phyloP scores from a whole-genome alignment of 2,888 invertebrate species.

The Ophion costatus region DNA sequence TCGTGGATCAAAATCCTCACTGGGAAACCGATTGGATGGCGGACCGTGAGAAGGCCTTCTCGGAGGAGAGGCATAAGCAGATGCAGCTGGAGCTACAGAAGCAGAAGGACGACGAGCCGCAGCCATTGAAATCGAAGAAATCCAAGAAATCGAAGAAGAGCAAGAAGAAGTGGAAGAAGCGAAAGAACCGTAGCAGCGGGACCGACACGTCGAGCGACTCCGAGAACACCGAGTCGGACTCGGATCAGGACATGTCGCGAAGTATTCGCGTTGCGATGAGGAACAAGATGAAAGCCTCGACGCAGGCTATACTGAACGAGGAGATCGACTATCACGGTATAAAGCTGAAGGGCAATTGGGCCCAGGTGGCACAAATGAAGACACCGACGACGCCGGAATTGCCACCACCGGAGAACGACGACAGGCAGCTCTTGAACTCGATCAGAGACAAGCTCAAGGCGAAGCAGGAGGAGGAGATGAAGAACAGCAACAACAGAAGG shows the following conservation, averaged over 20 bases:
- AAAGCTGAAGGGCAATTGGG: slow-evolving; percentile 84
- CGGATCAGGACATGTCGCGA: slow-evolving; percentile 85
- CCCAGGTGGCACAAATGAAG: slow-evolving; percentile 78
- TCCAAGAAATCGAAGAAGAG: slow-evolving; percentile 87
- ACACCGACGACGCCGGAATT: slow-evolving; percentile 71
- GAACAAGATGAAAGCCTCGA: slow-evolving; percentile 85
- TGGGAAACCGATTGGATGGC: slow-evolving; percentile 95
- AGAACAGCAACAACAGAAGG: slow-evolving; percentile 73
- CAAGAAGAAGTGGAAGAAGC: slow-evolving; percentile 85
- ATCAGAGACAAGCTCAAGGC: slow-evolving; percentile 85
- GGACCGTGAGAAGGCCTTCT: slow-evolving; percentile 89
- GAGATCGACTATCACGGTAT: slow-evolving; percentile 81
- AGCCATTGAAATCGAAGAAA: slow-evolving; percentile 85
- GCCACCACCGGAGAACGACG: slow-evolving; percentile 81
- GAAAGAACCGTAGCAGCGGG: slow-evolving; percentile 83
- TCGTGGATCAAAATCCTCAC: slow-evolving; percentile 92
- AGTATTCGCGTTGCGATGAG: slow-evolving; percentile 89
- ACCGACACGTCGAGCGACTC: slow-evolving; percentile 82
- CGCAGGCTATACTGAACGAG: slow-evolving; percentile 84
- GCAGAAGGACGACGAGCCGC: slow-evolving; percentile 86
- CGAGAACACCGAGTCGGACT: slow-evolving; percentile 83
- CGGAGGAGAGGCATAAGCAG: slow-evolving; percentile 81
- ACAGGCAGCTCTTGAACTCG: slow-evolving; percentile 84
- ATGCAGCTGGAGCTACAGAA: slow-evolving; percentile 83
- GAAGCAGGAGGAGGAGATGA: slow-evolving; percentile 84